Evolutionary conservation across 2,888 invertebrate species (phyloP).

Genomic region (Sturmia bella): DNA sequence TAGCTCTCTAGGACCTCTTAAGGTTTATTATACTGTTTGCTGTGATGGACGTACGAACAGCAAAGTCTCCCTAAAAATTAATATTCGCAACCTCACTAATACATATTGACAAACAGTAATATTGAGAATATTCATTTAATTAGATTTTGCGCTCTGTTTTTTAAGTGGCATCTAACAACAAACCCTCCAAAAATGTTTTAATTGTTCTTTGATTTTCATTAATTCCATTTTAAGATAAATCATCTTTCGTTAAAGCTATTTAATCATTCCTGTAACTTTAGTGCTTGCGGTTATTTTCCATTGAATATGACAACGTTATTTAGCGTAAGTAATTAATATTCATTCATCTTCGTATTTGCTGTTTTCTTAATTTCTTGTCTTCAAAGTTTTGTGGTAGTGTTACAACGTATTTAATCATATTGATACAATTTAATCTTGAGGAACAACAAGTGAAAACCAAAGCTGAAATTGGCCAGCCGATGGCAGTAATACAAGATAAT

Average conservation of each 20-base stretch:
- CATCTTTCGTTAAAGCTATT: slow-evolving; percentile 81
- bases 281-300: slow-evolving; percentile 81
- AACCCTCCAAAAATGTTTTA: too few species aligned
- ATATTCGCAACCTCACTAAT: too few species aligned
- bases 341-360: not conserved
- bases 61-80: too few species aligned
- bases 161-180: too few species aligned
- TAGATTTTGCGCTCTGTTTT: too few species aligned
- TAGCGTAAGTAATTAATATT: slow-evolving; percentile 75
- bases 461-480: slow-evolving; percentile 25
- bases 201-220: not conserved
- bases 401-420: slow-evolving; percentile 81
- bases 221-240: slow-evolving; percentile 75
- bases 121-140: too few species aligned
- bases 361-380: not conserved
- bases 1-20: too few species aligned
- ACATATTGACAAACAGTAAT: too few species aligned
- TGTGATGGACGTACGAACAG: too few species aligned
- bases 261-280: slow-evolving; percentile 81
- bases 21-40: too few species aligned
- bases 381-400: slow-evolving; percentile 80
- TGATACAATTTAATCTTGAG: slow-evolving; percentile 82
- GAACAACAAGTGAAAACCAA: slow-evolving; percentile 78
- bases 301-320: slow-evolving; percentile 81
- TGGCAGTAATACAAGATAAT: not conserved